phyloP scores from a whole-genome alignment of 1,140 invertebrate genomes.

The Maniola jurtina region DNA sequence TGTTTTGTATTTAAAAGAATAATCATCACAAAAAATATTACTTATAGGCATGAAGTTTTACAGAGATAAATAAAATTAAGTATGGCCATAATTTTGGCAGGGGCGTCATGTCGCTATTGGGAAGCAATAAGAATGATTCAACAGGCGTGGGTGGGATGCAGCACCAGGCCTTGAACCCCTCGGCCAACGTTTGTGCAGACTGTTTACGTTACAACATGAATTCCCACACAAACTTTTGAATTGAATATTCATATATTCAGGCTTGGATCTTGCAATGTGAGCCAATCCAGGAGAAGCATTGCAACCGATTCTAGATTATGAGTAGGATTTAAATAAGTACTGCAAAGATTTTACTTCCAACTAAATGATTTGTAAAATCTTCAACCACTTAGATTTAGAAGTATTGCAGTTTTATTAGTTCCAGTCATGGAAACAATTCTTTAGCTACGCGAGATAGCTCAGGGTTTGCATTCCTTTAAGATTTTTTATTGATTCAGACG shows the following conservation, averaged over 20 bases:
- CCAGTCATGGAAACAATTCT: too few relatives aligned
- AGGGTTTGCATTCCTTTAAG: too few relatives aligned
- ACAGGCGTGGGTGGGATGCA: constrained; percentile 55
- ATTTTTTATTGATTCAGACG: too few relatives aligned
- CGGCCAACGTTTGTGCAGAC: constrained; percentile 22
- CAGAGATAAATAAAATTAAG: constrained; percentile 36
- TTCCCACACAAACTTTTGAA: constrained; percentile 9
- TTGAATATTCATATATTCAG: neutral
- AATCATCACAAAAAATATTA: too few relatives aligned
- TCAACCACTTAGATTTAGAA: too few relatives aligned
- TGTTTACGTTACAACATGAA: constrained; percentile 10
- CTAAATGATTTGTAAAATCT: too few relatives aligned
- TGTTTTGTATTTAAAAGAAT: too few relatives aligned
- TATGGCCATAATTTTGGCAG: constrained; percentile 45
- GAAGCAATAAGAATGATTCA: constrained; percentile 56
- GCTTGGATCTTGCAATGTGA: neutral
- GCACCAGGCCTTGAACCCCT: constrained; percentile 53
- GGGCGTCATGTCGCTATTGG: constrained; percentile 38
- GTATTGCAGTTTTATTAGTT: too few relatives aligned
- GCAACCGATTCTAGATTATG: too few relatives aligned
- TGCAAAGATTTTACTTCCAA: too few relatives aligned
- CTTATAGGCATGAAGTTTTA: neutral
- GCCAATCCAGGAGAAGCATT: neutral
- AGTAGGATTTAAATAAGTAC: too few relatives aligned
- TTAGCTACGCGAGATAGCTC: too few relatives aligned